phyloP scores from a whole-genome alignment of 2,888 invertebrate species.

The Atherix ibis region DNA sequence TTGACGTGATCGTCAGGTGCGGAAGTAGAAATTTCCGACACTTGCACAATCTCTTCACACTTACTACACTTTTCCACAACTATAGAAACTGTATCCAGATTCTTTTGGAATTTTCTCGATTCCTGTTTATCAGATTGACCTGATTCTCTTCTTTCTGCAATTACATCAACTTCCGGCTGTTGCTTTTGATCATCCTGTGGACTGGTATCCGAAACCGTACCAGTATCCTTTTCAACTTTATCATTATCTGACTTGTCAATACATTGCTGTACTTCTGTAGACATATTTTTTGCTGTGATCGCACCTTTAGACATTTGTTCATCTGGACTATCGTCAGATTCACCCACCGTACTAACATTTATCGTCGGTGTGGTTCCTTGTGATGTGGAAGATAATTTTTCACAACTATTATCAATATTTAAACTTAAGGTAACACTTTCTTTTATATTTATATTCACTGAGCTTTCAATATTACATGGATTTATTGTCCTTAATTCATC shows the following conservation, averaged over 20 bases:
- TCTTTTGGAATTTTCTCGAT: too few relatives aligned
- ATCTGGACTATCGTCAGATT: conserved; percentile 3
- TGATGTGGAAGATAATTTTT: conserved; percentile 5
- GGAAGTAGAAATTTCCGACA: background rate
- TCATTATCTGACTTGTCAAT: too few relatives aligned
- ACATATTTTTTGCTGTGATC: background rate
- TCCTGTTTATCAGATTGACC: too few relatives aligned
- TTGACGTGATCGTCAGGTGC: conserved; percentile 4
- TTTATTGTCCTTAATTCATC: conserved; percentile 6
- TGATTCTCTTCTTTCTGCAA: conserved; percentile 5
- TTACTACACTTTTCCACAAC: too few relatives aligned
- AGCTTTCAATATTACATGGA: conserved; percentile 6
- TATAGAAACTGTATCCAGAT: too few relatives aligned
- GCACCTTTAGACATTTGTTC: background rate
- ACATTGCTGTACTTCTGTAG: background rate
- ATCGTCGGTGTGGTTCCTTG: conserved; percentile 10
- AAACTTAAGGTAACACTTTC: conserved; percentile 7
- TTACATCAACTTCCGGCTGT: conserved; percentile 2
- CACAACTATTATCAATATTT: background rate
- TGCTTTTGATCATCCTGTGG: background rate
- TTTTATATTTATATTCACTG: conserved; percentile 5
- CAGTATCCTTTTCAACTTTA: background rate
- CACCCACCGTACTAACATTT: conserved; percentile 11
- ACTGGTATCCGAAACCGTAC: background rate
- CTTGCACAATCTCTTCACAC: too few relatives aligned